Evolutionary conservation across 2,113 vertebrate genomes (phyloP).

Genomic region (Dicerorhinus sumatrensis): DNA sequence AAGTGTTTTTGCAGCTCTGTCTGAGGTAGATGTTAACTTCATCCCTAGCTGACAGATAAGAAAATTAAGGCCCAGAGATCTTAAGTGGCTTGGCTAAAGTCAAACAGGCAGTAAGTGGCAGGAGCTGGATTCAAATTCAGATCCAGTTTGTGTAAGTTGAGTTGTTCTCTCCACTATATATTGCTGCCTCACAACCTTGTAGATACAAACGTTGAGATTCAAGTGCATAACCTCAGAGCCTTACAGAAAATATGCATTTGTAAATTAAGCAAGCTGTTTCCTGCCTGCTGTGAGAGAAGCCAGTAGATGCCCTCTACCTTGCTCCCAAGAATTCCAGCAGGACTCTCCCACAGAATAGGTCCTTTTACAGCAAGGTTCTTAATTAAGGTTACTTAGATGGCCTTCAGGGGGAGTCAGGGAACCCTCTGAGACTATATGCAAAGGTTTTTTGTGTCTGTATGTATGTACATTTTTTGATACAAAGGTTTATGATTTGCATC

Average conservation of each 20-base stretch:
- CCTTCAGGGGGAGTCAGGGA: background rate
- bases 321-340: background rate
- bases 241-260: background rate
- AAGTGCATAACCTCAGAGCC: background rate
- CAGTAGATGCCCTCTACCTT: background rate
- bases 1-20: background rate
- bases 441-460: background rate
- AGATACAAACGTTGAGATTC: background rate
- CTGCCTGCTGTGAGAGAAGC: background rate
- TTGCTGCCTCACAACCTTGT: background rate
- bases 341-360: background rate
- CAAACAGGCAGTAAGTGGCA: background rate
- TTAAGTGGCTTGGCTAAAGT: background rate
- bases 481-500: background rate
- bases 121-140: background rate
- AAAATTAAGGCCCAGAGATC: background rate
- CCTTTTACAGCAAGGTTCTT: background rate
- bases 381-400: background rate
- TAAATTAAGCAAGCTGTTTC: background rate
- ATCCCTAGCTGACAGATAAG: background rate
- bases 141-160: background rate
- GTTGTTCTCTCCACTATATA: background rate
- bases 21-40: background rate
- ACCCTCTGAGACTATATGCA: background rate
- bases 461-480: background rate